These are phyloP conservation scores for Phoebastria nigripes DNA, from an alignment of 2,797 vertebrate species.

Conservation along the genomic window DNA sequence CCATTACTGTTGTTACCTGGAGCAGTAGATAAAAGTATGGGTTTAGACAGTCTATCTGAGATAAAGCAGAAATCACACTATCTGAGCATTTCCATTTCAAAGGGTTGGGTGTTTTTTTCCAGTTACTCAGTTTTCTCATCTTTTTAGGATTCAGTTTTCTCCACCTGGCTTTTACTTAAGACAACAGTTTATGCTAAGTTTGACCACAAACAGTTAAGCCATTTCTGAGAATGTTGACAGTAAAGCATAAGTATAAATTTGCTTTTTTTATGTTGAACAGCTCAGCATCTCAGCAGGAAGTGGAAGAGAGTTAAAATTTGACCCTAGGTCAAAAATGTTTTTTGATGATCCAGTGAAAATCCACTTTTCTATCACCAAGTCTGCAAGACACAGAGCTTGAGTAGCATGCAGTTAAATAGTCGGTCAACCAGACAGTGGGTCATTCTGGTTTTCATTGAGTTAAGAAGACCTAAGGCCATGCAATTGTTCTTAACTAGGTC, in stretches of 20 bases:
- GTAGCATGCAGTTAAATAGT: not conserved
- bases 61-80: not conserved
- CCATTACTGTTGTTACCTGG: not conserved
- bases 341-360: constrained; percentile 18
- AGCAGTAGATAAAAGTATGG: not conserved
- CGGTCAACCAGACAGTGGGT: not conserved
- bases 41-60: not conserved
- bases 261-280: not conserved
- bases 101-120: not conserved
- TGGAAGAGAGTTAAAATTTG: constrained; percentile 29
- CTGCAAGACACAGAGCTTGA: not conserved
- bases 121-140: not conserved
- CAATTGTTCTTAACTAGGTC: not conserved
- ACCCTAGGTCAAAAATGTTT: not conserved
- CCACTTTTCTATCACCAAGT: not conserved
- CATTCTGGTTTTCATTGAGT: not conserved
- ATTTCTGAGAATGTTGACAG: not conserved
- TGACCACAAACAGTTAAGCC: not conserved
- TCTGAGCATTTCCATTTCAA: not conserved
- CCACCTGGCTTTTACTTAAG: not conserved
- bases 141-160: not conserved
- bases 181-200: not conserved
- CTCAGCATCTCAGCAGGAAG: constrained; percentile 30
- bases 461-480: not conserved
- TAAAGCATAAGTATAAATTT: not conserved